A percentile compares a stretch with the other conserved stretches of the same genome.
Evolutionary conservation across 2,113 vertebrate species (phyloP).

Genomic region (Chaetodon trifascialis): DNA sequence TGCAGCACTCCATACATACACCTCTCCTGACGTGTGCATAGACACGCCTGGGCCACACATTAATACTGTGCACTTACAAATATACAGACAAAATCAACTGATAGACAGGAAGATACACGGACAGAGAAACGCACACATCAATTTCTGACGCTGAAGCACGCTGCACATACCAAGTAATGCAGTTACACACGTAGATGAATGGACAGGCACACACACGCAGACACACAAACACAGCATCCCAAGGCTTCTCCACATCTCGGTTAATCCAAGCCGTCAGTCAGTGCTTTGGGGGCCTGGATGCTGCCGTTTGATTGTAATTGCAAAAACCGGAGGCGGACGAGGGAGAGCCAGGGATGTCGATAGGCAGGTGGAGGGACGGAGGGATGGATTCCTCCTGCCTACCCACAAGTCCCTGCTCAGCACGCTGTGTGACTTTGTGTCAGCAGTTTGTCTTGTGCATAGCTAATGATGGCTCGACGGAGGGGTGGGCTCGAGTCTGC

Average conservation of each 20-base stretch:
- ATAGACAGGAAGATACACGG: constrained; percentile 43
- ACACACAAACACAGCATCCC: constrained; percentile 62
- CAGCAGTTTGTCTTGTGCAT: constrained; percentile 94
- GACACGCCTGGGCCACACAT: neutral
- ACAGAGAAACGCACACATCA: constrained; percentile 50
- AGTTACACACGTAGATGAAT: constrained; percentile 43
- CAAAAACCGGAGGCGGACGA: constrained; percentile 77
- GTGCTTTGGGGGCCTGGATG: constrained; percentile 74
- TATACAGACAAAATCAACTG: constrained; percentile 42
- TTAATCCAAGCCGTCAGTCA: constrained; percentile 81
- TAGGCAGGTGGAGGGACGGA: constrained; percentile 74
- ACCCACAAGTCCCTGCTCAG: constrained; percentile 74
- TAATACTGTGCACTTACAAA: constrained; percentile 14
- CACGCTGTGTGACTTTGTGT: constrained; percentile 87
- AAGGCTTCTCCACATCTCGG: constrained; percentile 70
- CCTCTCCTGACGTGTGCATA: constrained; percentile 27
- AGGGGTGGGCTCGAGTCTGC: constrained; percentile 56
- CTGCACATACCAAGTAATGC: constrained; percentile 65
- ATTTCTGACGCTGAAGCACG: constrained; percentile 53
- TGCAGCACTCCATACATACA: constrained; percentile 17
- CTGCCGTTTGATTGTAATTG: constrained; percentile 85
- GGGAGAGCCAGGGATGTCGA: constrained; percentile 75
- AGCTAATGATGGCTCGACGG: constrained; percentile 84
- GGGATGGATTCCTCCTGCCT: constrained; percentile 73
- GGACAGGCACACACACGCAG: constrained; percentile 43